These are phyloP conservation scores for Syrphus vitripennis DNA, from an alignment of 2,888 invertebrate species.

Conservation along the genomic window DNA sequence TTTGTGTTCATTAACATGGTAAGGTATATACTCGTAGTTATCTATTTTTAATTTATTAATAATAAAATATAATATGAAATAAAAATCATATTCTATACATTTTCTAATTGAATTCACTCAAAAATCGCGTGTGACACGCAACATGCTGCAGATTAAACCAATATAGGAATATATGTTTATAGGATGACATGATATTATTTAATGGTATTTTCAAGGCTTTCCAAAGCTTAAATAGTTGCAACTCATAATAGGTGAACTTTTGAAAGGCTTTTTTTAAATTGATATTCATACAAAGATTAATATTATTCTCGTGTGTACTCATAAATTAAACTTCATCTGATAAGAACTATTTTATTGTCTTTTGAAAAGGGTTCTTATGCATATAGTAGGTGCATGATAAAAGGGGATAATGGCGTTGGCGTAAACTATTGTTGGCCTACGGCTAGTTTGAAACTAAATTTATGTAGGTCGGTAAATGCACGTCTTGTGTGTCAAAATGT, in stretches of 20 bases:
- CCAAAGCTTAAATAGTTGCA: neutral
- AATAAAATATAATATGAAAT: neutral
- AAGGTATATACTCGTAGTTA: neutral
- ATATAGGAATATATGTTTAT: constrained; percentile 43
- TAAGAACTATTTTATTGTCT: no score
- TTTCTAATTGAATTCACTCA: constrained; percentile 50
- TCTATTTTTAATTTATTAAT: constrained; percentile 12
- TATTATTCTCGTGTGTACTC: neutral
- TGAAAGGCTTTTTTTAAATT: neutral
- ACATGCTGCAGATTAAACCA: constrained; percentile 29
- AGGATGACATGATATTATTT: constrained; percentile 44
- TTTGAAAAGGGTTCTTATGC: no score
- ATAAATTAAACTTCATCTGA: no score
- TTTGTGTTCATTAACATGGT: constrained; percentile 31
- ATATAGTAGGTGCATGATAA: no score
- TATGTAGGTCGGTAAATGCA: no score
- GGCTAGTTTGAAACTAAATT: no score
- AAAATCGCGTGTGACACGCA: constrained; percentile 66
- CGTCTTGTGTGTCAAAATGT: no score
- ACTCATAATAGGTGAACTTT: neutral
- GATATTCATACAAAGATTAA: neutral
- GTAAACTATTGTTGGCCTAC: no score
- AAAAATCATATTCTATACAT: constrained; percentile 11
- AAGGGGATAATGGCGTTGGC: no score
- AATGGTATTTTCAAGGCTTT: constrained; percentile 42